A percentile compares a stretch with the other conserved stretches of the same genome.
These are phyloP conservation scores for Diceros bicornis DNA, from an alignment of 2,797 vertebrate species.

Conservation along the genomic window DNA sequence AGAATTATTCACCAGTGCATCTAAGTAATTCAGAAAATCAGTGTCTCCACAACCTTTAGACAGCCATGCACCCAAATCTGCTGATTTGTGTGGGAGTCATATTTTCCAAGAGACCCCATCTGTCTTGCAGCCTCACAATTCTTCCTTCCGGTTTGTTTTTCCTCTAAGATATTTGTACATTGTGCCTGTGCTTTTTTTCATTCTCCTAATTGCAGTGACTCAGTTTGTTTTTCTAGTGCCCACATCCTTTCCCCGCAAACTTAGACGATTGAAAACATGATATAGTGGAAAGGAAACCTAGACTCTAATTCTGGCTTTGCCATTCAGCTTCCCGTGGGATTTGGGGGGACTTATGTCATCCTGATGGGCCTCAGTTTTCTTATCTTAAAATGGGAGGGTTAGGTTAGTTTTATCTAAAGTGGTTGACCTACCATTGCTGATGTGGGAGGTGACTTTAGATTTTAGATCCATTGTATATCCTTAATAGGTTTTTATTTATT, in stretches of 20 bases:
- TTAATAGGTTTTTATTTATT: background rate
- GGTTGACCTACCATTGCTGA: background rate
- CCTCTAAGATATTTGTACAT: slow-evolving; percentile 64
- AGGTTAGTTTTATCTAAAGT: background rate
- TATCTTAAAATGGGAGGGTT: slow-evolving; percentile 6
- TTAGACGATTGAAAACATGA: background rate
- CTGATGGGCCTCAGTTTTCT: background rate
- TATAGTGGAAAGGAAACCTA: slow-evolving; percentile 12
- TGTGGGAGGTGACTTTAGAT: background rate
- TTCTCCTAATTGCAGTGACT: slow-evolving; percentile 76
- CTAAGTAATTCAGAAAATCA: slow-evolving; percentile 70
- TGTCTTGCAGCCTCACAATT: slow-evolving; percentile 61
- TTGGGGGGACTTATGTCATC: background rate
- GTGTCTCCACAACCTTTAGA: background rate
- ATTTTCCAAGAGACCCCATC: slow-evolving; percentile 77
- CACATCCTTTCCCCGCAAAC: slow-evolving; percentile 76
- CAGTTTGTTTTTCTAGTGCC: slow-evolving; percentile 80
- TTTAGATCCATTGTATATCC: background rate
- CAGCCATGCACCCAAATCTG: background rate
- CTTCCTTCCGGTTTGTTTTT: slow-evolving; percentile 65
- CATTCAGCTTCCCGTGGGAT: background rate
- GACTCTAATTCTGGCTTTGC: slow-evolving; percentile 35
- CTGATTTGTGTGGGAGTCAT: slow-evolving; percentile 44
- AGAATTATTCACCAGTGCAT: slow-evolving; percentile 4
- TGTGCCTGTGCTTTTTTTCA: slow-evolving; percentile 72